Conservation (phyloP, 2,113 vertebrate genomes). For the Lepus europaeus region DNA sequence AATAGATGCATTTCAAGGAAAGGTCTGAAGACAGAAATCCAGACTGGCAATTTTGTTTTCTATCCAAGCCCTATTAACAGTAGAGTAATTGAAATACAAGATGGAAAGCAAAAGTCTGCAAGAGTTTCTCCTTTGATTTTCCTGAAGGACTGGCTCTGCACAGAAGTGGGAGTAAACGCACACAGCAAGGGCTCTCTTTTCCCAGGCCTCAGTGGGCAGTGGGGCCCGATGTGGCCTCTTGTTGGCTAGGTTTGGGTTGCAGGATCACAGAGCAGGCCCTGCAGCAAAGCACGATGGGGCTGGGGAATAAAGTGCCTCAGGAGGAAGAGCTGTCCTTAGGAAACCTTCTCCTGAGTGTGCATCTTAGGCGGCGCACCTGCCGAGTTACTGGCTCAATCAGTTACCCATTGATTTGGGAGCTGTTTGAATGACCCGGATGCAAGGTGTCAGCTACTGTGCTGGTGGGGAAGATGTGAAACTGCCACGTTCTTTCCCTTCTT, state of each 20-base stretch:
- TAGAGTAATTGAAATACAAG: slow-evolving; percentile 40
- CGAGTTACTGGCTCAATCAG: not conserved
- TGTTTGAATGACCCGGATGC: not conserved
- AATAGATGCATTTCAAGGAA: not conserved
- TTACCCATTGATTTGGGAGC: not conserved
- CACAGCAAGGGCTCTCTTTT: not conserved
- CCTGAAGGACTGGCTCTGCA: not conserved
- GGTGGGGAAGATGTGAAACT: not conserved
- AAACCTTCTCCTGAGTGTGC: not conserved
- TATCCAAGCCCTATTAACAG: not conserved
- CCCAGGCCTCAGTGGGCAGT: not conserved
- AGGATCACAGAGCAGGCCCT: not conserved
- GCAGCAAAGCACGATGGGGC: not conserved
- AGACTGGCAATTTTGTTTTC: not conserved
- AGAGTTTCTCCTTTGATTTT: not conserved
- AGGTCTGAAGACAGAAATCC: not conserved
- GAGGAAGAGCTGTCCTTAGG: not conserved
- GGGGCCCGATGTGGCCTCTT: not conserved
- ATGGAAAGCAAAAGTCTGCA: slow-evolving; percentile 22
- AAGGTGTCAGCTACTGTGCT: not conserved
- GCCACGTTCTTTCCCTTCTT: not conserved
- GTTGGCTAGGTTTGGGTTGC: not conserved
- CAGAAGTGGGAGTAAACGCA: not conserved
- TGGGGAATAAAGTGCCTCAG: not conserved
- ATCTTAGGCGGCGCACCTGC: not conserved